Evolutionary conservation across 2,113 vertebrate species (phyloP), one percentile per base, ranked within the genome.

Genomic region (Cebus imitator): DNA sequence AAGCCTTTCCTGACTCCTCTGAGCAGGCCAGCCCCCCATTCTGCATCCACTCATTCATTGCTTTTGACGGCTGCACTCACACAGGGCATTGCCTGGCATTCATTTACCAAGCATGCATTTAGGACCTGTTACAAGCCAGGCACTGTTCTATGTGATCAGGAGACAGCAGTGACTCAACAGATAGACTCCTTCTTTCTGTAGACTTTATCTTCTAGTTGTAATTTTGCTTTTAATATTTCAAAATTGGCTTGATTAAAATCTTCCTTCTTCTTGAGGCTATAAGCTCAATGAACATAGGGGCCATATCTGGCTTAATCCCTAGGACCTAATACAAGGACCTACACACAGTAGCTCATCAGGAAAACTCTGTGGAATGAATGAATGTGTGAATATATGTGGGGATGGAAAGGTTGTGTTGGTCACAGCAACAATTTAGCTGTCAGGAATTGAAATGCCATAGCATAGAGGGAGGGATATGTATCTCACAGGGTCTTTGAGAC

Each of bases 151-250:
- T 40, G 25, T 27, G n/a, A 81, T 8, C 17, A 75, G 13, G 25
- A 55, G 2, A 6, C 18, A 52, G 6, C 6, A 8, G 8, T 10
- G 13, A n/a, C 5, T 6, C 11, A 7, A 27, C 2, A 14, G 20
- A 37, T 11, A 72, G 61, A n/a, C 5, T 18, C 48, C 40, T 58
- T 32, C 5, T 48, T 81, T 78, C 79, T 48, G 16, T 1, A 43
- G 11, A n/a, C 8, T 78, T 86, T 17, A 13, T 13, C 27, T 52
- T 86, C n/a, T 20, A 73, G 0, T 32, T 70, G 18, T 14, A 58
- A 27, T 66, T 48, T 61, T 80, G 40, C 6, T 80, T 78, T 86
- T 45, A 21, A 57, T 40, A 27, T 83, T 37, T 82, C 61, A 64
- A 64, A 32, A 20, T 61, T 66, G 50, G 23, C 45, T 66, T 84